These are phyloP conservation scores for Xylota segnis DNA, from an alignment of 2,888 invertebrate species.

Conservation along the genomic window DNA sequence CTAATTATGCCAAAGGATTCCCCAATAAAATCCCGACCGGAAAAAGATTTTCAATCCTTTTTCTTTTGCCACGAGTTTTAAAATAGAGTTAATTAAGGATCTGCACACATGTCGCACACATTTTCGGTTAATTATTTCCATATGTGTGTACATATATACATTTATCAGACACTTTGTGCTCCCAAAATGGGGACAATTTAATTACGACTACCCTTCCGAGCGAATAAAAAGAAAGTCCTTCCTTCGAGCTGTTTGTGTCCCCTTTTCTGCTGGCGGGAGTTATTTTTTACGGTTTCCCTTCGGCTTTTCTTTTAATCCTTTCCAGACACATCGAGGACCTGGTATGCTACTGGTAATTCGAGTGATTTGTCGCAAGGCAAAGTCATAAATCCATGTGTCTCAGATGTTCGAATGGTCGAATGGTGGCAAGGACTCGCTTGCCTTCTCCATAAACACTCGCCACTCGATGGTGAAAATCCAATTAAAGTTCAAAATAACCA, in stretches of 20 bases:
- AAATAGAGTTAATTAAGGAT: constrained; percentile 64
- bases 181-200: constrained; percentile 28
- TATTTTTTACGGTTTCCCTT: constrained; percentile 20
- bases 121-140: constrained; percentile 60
- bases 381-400: constrained; percentile 42
- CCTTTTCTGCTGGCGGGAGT: not conserved
- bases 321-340: not conserved
- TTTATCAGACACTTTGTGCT: not conserved
- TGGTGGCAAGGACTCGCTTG: not conserved
- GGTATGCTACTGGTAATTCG: not conserved
- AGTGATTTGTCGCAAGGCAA: constrained; percentile 40
- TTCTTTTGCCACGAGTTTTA: constrained; percentile 25
- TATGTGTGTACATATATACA: not conserved
- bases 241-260: not conserved
- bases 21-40: constrained; percentile 38
- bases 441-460: not conserved
- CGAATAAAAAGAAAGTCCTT: not conserved
- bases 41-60: constrained; percentile 48
- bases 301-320: constrained; percentile 9
- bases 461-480: constrained; percentile 52
- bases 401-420: constrained; percentile 22
- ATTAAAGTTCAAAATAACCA: constrained; percentile 67
- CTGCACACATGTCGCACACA: constrained; percentile 1
- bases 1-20: constrained; percentile 47
- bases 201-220: constrained; percentile 5